A percentile compares a stretch with the other conserved stretches of the same genome.
These are phyloP conservation scores for Sprattus sprattus DNA, from an alignment of 2,113 vertebrate genomes.

Conservation along the genomic window DNA sequence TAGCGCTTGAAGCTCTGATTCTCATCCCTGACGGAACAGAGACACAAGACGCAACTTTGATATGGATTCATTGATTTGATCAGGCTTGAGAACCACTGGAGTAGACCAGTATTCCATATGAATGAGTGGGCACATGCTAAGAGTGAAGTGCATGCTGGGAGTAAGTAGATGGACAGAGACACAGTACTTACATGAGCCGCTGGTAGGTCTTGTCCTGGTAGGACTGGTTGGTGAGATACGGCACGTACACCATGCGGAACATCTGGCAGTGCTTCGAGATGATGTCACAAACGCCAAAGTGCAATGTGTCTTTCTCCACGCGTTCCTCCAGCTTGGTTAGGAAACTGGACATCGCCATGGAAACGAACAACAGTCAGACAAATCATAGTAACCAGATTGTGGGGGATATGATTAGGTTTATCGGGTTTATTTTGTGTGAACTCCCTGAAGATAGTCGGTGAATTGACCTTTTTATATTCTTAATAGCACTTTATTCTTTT, in stretches of 20 bases:
- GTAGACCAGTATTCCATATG: no score
- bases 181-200: constrained; percentile 80
- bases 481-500: no score
- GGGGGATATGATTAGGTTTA: no score
- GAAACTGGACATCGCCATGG: constrained; percentile 73
- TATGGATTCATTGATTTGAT: no score
- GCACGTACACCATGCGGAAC: constrained; percentile 87
- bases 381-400: background rate
- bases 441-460: background rate
- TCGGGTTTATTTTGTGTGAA: background rate
- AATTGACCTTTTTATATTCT: background rate
- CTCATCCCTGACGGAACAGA: constrained; percentile 69
- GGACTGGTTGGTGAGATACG: constrained; percentile 96
- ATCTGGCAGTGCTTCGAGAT: constrained; percentile 80
- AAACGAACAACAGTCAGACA: background rate
- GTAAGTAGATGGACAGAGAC: no score
- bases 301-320: constrained; percentile 83
- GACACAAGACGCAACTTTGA: no score
- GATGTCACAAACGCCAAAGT: constrained; percentile 88
- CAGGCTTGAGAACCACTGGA: no score
- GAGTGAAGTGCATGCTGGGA: no score
- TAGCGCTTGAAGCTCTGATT: constrained; percentile 82
- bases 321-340: constrained; percentile 89
- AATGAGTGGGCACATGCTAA: no score
- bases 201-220: constrained; percentile 95